Base-by-base conservation (phyloP, 2,797 vertebrate genomes). In the Lemur catta region DNA sequence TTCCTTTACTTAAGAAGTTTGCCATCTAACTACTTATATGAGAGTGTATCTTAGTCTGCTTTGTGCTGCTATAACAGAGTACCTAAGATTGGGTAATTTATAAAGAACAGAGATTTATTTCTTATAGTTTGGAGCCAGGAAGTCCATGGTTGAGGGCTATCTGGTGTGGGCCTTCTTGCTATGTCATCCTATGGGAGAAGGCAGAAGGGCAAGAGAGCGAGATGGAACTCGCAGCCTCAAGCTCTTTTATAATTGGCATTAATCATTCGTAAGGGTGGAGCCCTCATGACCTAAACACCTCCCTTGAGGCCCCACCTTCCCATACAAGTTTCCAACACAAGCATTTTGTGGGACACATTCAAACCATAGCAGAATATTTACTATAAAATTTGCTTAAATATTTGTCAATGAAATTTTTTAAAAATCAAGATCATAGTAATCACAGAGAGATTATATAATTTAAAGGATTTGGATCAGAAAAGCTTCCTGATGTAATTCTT, bases 351-450 rank as follows among this genome's bases (percentile, higher is more conserved):
- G 52, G n/a, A 79, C 22, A 38, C 22, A 26, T 6, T 79, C 50
- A 55, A 79, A 38, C 76, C 76, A 17, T 79, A 75, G n/a, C 50
- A 67, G 7, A 55, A 3, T 74, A 52, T 74, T 94, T 67, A 75
- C 33, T 81, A 11, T 71, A 81, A 74, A 86, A 89, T 90, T 96
- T 81, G 20, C 57, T 71, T 76, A 85, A 89, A 81, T 95, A 33
- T 84, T 82, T 76, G 11, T 33, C 59, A 63, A 48, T 50, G 30
- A 75, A 69, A 26, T 30, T 38, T 80, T 55, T 38, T 15, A 78
- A 67, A 67, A 95, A n/a, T 18, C 35, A 92, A 72, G 8, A 8
- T 84, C 72, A 71, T 43, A 72, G 46, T 65, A 85, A 69, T 82
- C 28, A 69, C 7, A 59, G 76, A 50, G n/a, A 50, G 74, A 59